Conservation (phyloP, 2,113 vertebrate genomes). For the Melanostigma gelatinosum region DNA sequence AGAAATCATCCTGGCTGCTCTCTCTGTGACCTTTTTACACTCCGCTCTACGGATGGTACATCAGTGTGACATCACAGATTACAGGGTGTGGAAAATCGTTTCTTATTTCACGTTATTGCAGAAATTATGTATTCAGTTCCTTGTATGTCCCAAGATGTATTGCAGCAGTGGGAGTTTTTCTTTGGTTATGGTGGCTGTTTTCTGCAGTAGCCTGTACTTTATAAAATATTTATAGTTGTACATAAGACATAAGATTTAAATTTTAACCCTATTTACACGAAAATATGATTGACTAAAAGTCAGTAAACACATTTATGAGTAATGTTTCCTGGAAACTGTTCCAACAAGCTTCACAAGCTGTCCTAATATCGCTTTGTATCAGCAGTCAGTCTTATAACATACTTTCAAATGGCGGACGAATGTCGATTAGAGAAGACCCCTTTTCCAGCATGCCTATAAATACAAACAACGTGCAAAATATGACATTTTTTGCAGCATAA, state of each 20-base stretch:
- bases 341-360: not conserved
- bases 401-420: not conserved
- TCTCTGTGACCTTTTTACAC: slow-evolving; percentile 40
- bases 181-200: not conserved
- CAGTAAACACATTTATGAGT: not conserved
- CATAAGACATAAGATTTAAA: not conserved
- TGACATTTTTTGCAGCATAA: not conserved
- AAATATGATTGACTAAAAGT: not conserved
- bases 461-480: not conserved
- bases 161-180: not conserved
- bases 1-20: slow-evolving; percentile 50
- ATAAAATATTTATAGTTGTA: not conserved
- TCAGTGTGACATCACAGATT: slow-evolving; percentile 51
- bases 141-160: slow-evolving; percentile 8
- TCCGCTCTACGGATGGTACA: slow-evolving; percentile 22
- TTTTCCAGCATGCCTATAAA: not conserved
- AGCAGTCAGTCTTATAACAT: not conserved
- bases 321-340: not conserved
- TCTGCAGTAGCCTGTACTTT: not conserved
- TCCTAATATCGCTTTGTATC: slow-evolving; percentile 6
- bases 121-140: slow-evolving; percentile 36
- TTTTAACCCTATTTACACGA: too few species aligned
- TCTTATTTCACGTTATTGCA: slow-evolving; percentile 40
- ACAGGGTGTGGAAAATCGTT: slow-evolving; percentile 40
- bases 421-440: not conserved